phyloP scores from a whole-genome alignment of 2,797 vertebrate genomes.

The Sebastes umbrosus region DNA sequence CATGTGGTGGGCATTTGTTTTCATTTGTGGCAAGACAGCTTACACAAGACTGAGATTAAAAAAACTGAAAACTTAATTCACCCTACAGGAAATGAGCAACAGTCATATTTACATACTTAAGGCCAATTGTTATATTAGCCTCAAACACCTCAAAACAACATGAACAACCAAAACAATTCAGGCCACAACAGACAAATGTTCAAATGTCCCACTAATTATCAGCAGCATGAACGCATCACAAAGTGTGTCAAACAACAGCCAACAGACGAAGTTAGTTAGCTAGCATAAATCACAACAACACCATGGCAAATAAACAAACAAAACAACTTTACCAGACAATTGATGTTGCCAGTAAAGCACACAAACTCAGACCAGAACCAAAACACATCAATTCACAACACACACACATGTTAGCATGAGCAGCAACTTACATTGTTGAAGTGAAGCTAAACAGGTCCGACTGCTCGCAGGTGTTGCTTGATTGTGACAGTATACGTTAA shows the following conservation, averaged over 20 bases:
- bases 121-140: not conserved
- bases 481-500: not conserved
- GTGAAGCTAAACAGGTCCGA: too few relatives aligned
- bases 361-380: not conserved
- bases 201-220: too few relatives aligned
- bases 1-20: too few relatives aligned
- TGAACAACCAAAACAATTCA: too few relatives aligned
- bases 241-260: not conserved
- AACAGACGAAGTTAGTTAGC: not conserved
- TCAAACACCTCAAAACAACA: too few relatives aligned
- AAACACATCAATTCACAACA: not conserved
- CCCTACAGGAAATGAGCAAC: not conserved
- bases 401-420: not conserved
- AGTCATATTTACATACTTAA: not conserved
- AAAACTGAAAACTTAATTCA: too few relatives aligned
- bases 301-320: not conserved
- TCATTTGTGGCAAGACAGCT: too few relatives aligned
- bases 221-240: not conserved
- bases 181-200: too few relatives aligned
- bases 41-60: too few relatives aligned
- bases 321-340: not conserved
- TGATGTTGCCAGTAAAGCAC: not conserved
- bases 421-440: not conserved
- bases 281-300: not conserved
- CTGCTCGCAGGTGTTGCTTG: not conserved